phyloP scores from a whole-genome alignment of 92 coral and sea anemone species.

The Bergia puertoricense region DNA sequence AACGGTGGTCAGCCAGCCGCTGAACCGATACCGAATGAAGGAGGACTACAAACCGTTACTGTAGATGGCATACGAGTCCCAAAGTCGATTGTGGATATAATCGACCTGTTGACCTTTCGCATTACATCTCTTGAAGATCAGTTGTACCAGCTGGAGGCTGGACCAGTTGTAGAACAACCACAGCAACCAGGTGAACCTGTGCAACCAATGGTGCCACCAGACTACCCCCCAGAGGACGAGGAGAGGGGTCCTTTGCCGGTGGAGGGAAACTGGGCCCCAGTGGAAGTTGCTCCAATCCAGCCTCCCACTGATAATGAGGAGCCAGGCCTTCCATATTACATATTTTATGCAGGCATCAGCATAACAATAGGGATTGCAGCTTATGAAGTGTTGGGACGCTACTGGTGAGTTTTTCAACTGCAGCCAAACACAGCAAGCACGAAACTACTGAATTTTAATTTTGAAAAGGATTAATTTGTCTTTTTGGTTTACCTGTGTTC shows the following conservation, averaged over 20 bases:
- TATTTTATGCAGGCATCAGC: not conserved
- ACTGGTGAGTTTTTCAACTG: not conserved
- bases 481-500: too few species aligned
- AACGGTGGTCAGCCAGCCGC: not conserved
- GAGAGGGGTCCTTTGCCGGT: slow-evolving; percentile 2
- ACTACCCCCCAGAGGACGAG: slow-evolving; percentile 5
- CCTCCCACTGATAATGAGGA: not conserved
- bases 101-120: not conserved
- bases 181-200: not conserved
- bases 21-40: not conserved
- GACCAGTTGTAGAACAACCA: not conserved
- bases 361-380: not conserved
- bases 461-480: too few species aligned
- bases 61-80: slow-evolving; percentile 21
- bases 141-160: not conserved
- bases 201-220: not conserved
- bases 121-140: slow-evolving; percentile 3
- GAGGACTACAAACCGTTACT: not conserved
- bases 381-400: not conserved
- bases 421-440: not conserved
- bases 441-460: not conserved
- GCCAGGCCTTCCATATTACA: not conserved
- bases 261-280: not conserved
- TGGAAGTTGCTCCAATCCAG: not conserved
- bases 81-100: not conserved